These are phyloP conservation scores for Elephas maximus DNA, from an alignment of 2,113 vertebrate genomes.

Conservation along the genomic window DNA sequence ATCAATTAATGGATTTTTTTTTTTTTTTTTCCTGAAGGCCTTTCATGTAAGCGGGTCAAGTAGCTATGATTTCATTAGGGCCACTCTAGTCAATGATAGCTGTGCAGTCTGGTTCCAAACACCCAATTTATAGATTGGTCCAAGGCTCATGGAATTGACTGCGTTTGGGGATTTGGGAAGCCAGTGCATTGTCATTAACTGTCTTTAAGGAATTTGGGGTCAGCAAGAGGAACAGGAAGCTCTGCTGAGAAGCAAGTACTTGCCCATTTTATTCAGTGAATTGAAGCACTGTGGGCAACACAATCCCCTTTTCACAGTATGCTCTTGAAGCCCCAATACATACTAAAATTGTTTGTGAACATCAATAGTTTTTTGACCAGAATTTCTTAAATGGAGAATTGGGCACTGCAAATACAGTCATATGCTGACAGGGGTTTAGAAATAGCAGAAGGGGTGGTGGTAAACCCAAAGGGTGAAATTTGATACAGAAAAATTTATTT, in stretches of 20 bases:
- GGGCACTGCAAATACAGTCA: neutral
- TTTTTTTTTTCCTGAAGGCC: constrained; percentile 63
- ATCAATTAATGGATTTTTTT: constrained; percentile 88
- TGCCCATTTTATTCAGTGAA: neutral
- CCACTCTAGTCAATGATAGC: constrained; percentile 69
- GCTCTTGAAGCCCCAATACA: neutral
- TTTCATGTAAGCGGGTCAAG: constrained; percentile 85
- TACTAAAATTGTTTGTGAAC: neutral
- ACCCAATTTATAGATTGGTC: constrained; percentile 69
- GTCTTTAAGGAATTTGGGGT: constrained; percentile 47
- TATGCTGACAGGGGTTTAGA: neutral
- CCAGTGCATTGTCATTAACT: neutral
- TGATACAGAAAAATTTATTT: constrained; percentile 19
- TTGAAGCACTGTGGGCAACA: neutral
- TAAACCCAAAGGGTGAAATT: neutral
- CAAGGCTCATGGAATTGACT: neutral
- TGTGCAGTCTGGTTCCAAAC: constrained; percentile 84
- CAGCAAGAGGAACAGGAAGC: neutral
- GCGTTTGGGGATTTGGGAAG: constrained; percentile 54
- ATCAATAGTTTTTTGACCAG: neutral
- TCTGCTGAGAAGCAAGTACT: constrained; percentile 3
- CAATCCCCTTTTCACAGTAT: neutral
- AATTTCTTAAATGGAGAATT: neutral
- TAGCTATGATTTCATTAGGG: constrained; percentile 87
- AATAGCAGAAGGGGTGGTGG: constrained; percentile 1